phyloP scores from a whole-genome alignment of 2,888 invertebrate genomes.

The Melikaiella ostensackeni region DNA sequence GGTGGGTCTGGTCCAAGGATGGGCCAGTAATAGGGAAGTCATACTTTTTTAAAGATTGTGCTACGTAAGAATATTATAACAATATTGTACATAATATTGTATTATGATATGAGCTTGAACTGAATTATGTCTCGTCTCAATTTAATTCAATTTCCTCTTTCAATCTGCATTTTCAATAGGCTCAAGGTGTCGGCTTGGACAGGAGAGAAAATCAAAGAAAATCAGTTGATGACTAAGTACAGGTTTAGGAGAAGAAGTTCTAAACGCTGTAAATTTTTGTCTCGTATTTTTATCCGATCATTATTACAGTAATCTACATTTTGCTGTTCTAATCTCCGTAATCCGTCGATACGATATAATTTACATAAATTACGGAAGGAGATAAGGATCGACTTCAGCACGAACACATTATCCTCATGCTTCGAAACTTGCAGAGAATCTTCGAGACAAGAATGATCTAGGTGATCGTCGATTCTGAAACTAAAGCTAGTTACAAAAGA shows the following conservation, averaged over 20 bases:
- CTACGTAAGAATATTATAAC: no score
- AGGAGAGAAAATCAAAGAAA: conserved; percentile 3
- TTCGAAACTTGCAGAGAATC: conserved; percentile 8
- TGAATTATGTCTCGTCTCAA: no score
- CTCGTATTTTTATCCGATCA: conserved; percentile 1
- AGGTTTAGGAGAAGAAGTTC: conserved; percentile 4
- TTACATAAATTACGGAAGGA: conserved; percentile 25
- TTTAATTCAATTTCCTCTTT: neutral
- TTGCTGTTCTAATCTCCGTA: neutral
- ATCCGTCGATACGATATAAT: conserved; percentile 14
- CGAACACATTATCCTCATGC: conserved; percentile 12
- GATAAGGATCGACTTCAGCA: conserved; percentile 31
- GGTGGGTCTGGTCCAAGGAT: no score
- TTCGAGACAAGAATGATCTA: neutral
- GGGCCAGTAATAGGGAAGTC: no score
- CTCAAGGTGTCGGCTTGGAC: neutral
- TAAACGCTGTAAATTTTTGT: conserved; percentile 19
- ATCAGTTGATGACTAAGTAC: neutral
- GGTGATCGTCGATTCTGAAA: neutral
- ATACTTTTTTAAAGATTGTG: no score
- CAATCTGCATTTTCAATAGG: neutral
- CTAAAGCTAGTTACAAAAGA: conserved; percentile 2
- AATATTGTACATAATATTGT: no score
- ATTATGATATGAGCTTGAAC: no score
- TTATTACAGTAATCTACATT: conserved; percentile 9